Base-by-base conservation (phyloP, 2,888 invertebrate genomes). In the Oasisia sp. region DNA sequence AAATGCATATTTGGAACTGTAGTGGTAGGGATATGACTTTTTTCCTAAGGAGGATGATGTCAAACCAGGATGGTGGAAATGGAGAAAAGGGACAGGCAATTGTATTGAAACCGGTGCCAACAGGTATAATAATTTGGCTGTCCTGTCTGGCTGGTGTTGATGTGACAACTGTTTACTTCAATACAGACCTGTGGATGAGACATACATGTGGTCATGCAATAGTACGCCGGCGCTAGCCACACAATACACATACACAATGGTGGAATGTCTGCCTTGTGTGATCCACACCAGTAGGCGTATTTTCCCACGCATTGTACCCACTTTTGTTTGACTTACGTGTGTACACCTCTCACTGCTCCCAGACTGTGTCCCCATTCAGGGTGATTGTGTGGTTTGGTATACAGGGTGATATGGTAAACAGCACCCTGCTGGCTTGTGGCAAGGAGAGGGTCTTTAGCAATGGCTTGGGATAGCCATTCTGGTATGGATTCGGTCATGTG, bases 271-370 rank as follows among this genome's bases (percentile, higher is more conserved):
- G 19, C 74, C 27, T 19, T 19, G n/a, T 74, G 74, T 74, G 74
- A n/a, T 74, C 74, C 74, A 74, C 74, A 27, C 74, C 74, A 74
- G 74, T 74, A 74, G n/a, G 74, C 74, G 27, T 74, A 74, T n/a
- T 74, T 74, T 74, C 74, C 74, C 74, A 74, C 27, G 74, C 74
- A 74, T 74, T 74, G 19, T 74, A 27, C 74, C 74, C 74, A 14
- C 74, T 74, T 74, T 74, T 74, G 19, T 19, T 27, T 74, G 74
- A 74, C 74, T 74, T 74, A 74, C 27, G 14, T 27, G 19, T n/a
- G 7, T 74, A 74, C 74, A 74, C 14, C 27, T 74, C 27, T 27
- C 27, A 7, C 14, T 27, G 74, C n/a, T 74, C 74, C 0, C 74
- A 27, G 74, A 50, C 50, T 7, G 50, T 27, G 74, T 7, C 74